Conservation (phyloP, 1,140 invertebrate genomes). For the Philopotamus ludificatus region DNA sequence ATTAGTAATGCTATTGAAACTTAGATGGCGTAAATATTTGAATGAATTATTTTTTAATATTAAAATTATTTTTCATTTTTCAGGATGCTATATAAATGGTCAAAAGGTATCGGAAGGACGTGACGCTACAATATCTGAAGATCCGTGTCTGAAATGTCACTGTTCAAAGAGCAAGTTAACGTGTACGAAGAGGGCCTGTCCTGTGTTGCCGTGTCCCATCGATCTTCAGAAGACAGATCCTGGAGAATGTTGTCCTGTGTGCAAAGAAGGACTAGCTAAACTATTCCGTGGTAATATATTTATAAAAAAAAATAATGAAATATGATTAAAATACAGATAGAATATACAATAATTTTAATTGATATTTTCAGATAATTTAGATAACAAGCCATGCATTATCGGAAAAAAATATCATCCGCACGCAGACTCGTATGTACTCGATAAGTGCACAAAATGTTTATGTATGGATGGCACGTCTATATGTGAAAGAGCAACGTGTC, state of each 20-base stretch:
- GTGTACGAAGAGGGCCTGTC: conserved; percentile 82
- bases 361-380: conserved; percentile 51
- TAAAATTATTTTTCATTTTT: conserved; percentile 34
- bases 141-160: conserved; percentile 84
- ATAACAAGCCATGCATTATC: conserved; percentile 67
- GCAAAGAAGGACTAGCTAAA: conserved; percentile 63
- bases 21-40: neutral
- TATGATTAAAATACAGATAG: too few species aligned
- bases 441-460: conserved; percentile 80
- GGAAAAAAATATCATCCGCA: conserved; percentile 64
- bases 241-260: conserved; percentile 83
- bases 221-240: conserved; percentile 63
- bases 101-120: conserved; percentile 68
- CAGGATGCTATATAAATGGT: conserved; percentile 76
- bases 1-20: neutral
- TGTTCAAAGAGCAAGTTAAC: conserved; percentile 74
- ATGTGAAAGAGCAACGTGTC: conserved; percentile 77
- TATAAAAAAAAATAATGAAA: too few species aligned
- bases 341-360: too few species aligned
- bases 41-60: neutral
- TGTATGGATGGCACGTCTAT: conserved; percentile 75
- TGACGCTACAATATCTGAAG: conserved; percentile 72
- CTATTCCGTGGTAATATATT: conserved; percentile 52
- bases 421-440: conserved; percentile 62
- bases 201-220: conserved; percentile 74